Evolutionary conservation across 2,797 vertebrate species (phyloP).

Genomic region (Chaetophractus vellerosus): DNA sequence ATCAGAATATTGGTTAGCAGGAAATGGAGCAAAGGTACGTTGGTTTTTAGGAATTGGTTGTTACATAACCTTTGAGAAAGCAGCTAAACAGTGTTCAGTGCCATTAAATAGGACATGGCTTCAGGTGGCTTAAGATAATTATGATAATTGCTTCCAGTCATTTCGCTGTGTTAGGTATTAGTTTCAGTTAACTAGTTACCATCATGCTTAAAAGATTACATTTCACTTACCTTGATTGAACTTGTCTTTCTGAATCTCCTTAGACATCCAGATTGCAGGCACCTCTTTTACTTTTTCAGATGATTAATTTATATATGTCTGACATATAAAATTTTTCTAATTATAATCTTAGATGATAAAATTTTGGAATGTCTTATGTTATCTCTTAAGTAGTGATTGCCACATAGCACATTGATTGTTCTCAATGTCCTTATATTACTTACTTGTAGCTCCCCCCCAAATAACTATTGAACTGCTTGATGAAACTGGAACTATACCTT

Average conservation of each 20-base stretch:
- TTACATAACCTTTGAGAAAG: slow-evolving; percentile 27
- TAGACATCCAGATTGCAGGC: neutral
- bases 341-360: neutral
- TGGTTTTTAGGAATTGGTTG: neutral
- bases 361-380: neutral
- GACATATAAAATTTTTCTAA: neutral
- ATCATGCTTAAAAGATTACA: neutral
- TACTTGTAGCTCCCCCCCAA: neutral
- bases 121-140: neutral
- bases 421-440: neutral
- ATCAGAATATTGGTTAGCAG: neutral
- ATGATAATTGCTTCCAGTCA: neutral
- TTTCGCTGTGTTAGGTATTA: neutral
- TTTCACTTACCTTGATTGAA: neutral
- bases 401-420: neutral
- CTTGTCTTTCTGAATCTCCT: slow-evolving; percentile 17
- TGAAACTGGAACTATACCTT: neutral
- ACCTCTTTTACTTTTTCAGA: neutral
- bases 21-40: neutral
- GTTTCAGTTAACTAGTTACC: neutral
- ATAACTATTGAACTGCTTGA: slow-evolving; percentile 8
- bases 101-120: neutral
- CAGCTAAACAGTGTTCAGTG: neutral
- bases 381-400: neutral
- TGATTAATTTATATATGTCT: neutral